Evolutionary conservation across 2,113 vertebrate species (phyloP), one percentile per base, ranked within the genome.

Genomic region (Naja naja): DNA sequence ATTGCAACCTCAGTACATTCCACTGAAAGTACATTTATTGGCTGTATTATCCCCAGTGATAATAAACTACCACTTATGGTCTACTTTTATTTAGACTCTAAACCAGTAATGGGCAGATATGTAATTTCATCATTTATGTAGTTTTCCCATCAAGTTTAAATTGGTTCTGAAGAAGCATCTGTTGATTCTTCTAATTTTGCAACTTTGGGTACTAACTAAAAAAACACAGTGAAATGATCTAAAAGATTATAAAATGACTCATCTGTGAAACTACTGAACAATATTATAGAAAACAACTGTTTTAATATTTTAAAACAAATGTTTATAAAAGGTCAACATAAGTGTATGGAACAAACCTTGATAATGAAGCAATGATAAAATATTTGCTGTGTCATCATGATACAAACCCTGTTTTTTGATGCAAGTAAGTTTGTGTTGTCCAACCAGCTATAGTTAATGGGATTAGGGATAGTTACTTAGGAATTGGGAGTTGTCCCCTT

Each of bases 231-330:
- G n/a, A 87, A 25, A 43, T 49, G 22, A 55, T 39, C 81, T 22
- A 30, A 87, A 90, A 52, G 39, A 87, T 88, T 87, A 58, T 22
- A 55, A 88, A 91, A 74, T 87, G 39, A 43, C 54, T 87, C 69
- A 93, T 88, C 60, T 88, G 34, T 47, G 39, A 47, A 90, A 91
- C 92, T 56, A 91, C 60, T 90, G 47, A 54, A 91, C 89, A 92
- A 69, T 45, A 87, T 90, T 91, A 88, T 20, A 89, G 90, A 93
- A 92, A 43, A 95, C 87, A 81, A 92, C 52, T 64, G 10, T 95
- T 69, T 92, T 91, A 93, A 7, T 85, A 91, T n/a, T 69, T 92
- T 93, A 96, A 95, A 95, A 95, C 74, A 96, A 96, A 94, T 81
- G 11, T 64, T 94, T 94, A 58, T 25, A 89, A 23, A 54, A 8